Percentiles rank a stretch among this genome's conserved stretches.
Evolutionary conservation across 2,113 vertebrate species (phyloP).

Genomic region (Hippoglossus stenolepis): DNA sequence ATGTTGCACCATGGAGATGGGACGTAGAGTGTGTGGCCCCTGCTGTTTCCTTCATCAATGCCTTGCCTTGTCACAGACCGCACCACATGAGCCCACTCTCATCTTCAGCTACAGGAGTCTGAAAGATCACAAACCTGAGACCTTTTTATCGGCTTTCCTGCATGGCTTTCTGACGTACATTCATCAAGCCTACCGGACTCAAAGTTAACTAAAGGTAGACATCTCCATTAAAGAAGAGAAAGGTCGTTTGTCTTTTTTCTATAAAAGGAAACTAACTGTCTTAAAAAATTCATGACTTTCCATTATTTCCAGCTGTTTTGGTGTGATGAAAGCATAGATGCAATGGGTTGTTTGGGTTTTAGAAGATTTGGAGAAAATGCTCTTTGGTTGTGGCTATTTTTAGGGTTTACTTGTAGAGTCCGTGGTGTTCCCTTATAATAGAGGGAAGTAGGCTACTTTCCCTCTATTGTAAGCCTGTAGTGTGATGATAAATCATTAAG

Average conservation of each 20-base stretch:
- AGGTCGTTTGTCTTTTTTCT: slow-evolving; percentile 52
- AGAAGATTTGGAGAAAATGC: background rate
- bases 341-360: background rate
- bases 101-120: slow-evolving; percentile 53
- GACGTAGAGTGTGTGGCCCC: slow-evolving; percentile 72
- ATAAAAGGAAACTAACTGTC: slow-evolving; percentile 51
- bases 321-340: background rate
- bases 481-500: no score
- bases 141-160: slow-evolving; percentile 10
- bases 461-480: no score
- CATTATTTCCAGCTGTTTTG: slow-evolving; percentile 32
- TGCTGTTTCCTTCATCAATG: slow-evolving; percentile 75
- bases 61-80: slow-evolving; percentile 67
- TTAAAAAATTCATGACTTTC: slow-evolving; percentile 21
- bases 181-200: slow-evolving; percentile 38
- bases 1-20: slow-evolving; percentile 79
- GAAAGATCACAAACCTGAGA: slow-evolving; percentile 54
- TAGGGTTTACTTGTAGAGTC: background rate
- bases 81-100: slow-evolving; percentile 61
- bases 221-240: slow-evolving; percentile 44
- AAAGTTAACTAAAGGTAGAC: slow-evolving; percentile 45
- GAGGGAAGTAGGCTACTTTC: no score
- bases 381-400: background rate
- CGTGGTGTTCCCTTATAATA: no score
- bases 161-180: slow-evolving; percentile 34